Evolutionary conservation across 1,140 invertebrate genomes (phyloP).

Genomic region (Sycobia sp.): DNA sequence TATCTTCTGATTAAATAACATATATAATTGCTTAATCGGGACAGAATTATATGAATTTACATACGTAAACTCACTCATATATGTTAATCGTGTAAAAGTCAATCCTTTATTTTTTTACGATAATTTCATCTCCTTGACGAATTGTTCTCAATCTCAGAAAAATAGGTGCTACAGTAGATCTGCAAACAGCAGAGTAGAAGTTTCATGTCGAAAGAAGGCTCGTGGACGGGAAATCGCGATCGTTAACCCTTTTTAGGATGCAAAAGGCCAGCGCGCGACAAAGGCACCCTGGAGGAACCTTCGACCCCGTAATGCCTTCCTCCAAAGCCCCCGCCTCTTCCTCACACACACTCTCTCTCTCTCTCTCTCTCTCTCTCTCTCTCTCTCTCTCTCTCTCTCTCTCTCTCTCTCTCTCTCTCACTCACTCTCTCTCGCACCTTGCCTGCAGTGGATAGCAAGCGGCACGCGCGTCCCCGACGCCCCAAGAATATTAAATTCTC

Average conservation of each 20-base stretch:
- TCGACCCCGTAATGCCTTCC: slow-evolving; percentile 13
- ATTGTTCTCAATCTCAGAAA: no score
- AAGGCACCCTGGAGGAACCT: slow-evolving; percentile 43
- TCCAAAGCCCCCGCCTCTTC: no score
- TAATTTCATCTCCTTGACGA: no score
- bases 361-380: slow-evolving; percentile 17
- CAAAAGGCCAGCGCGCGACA: slow-evolving; percentile 38
- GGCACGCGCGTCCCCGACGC: slow-evolving; percentile 49
- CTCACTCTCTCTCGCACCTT: slow-evolving; percentile 22
- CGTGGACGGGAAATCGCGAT: slow-evolving; percentile 28
- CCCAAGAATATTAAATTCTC: slow-evolving; percentile 58
- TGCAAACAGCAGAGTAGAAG: no score
- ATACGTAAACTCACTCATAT: no score
- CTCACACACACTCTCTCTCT: background rate
- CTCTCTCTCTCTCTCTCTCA: slow-evolving; percentile 25
- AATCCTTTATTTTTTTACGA: no score
- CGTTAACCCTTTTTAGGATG: slow-evolving; percentile 47
- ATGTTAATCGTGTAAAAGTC: no score
- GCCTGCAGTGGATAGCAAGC: slow-evolving; percentile 10
- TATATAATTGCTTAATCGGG: no score
- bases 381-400: slow-evolving; percentile 24
- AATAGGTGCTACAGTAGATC: no score
- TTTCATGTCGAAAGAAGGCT: no score
- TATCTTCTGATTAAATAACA: no score
- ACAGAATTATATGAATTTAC: no score